Percentiles rank a stretch among this genome's conserved stretches.
Conservation (phyloP, 2,797 vertebrate genomes). For the Eidolon dupreanum region DNA sequence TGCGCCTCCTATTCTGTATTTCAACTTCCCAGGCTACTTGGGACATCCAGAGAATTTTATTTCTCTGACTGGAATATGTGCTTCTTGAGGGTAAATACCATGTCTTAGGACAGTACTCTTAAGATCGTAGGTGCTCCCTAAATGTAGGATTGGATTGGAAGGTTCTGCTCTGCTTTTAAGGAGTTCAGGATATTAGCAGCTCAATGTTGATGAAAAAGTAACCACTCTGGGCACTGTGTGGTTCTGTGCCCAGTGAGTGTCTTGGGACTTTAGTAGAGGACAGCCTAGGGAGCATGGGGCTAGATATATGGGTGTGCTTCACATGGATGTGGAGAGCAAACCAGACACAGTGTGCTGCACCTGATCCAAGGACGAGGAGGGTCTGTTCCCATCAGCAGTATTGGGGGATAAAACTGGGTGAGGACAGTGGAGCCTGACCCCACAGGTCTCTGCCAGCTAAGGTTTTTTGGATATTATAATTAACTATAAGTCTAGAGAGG, state of each 20-base stretch:
- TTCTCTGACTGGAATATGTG: background rate
- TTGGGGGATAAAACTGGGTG: background rate
- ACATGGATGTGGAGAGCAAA: background rate
- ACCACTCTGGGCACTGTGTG: background rate
- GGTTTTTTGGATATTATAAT: background rate
- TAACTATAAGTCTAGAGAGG: background rate
- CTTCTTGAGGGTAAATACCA: background rate
- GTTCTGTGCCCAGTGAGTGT: background rate
- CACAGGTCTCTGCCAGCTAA: background rate
- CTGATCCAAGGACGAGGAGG: rapidly evolving
- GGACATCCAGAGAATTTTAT: background rate
- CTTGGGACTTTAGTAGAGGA: background rate
- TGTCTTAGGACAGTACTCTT: background rate
- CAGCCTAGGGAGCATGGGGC: background rate
- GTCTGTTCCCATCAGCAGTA: background rate
- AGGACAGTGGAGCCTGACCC: background rate
- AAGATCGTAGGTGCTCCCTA: background rate
- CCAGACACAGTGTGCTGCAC: background rate
- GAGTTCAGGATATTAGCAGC: background rate
- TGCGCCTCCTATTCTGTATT: background rate
- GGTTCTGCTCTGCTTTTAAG: background rate
- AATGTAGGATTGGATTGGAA: background rate
- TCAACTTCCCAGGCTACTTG: background rate
- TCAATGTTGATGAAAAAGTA: background rate
- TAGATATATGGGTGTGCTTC: background rate